Conservation (phyloP, 2,888 invertebrate genomes). For the Petrophora chlorosata region DNA sequence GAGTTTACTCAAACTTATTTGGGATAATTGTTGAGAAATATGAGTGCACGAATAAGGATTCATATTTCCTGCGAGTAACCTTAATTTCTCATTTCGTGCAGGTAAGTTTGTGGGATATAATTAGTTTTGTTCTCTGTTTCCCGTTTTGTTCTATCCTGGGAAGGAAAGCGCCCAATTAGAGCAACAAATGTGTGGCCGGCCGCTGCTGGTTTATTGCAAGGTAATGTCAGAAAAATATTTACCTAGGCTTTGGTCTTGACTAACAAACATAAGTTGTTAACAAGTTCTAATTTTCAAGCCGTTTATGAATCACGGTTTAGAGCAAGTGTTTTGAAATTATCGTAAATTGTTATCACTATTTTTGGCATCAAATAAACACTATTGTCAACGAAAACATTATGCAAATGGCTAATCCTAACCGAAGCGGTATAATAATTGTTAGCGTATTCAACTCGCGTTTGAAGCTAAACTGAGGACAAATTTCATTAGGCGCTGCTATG, state of each 20-base stretch:
- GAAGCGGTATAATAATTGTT: slow-evolving; percentile 21
- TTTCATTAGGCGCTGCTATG: slow-evolving; percentile 29
- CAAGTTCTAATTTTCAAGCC: too few relatives aligned
- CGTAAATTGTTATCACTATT: too few relatives aligned
- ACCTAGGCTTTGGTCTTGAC: too few relatives aligned
- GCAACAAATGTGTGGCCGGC: slow-evolving; percentile 9
- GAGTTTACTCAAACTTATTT: slow-evolving; percentile 57
- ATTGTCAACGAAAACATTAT: neutral
- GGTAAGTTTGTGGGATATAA: slow-evolving; percentile 27
- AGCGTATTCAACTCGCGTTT: slow-evolving; percentile 30
- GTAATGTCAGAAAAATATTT: neutral
- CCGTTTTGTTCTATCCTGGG: slow-evolving; percentile 17
- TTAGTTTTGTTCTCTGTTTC: slow-evolving; percentile 27
- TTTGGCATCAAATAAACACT: neutral
- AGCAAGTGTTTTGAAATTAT: too few relatives aligned
- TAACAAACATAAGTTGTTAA: too few relatives aligned
- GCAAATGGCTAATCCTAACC: slow-evolving; percentile 2
- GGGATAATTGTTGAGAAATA: slow-evolving; percentile 55
- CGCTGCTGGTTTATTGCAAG: slow-evolving; percentile 1
- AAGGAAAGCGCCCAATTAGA: slow-evolving; percentile 18
- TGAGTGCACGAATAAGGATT: slow-evolving; percentile 43
- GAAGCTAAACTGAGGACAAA: slow-evolving; percentile 29
- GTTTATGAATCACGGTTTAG: too few relatives aligned
- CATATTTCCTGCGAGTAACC: slow-evolving; percentile 36
- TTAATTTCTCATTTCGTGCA: slow-evolving; percentile 37